Evolutionary conservation across 2,113 vertebrate genomes (phyloP).

Genomic region (Thunnus maccoyii): DNA sequence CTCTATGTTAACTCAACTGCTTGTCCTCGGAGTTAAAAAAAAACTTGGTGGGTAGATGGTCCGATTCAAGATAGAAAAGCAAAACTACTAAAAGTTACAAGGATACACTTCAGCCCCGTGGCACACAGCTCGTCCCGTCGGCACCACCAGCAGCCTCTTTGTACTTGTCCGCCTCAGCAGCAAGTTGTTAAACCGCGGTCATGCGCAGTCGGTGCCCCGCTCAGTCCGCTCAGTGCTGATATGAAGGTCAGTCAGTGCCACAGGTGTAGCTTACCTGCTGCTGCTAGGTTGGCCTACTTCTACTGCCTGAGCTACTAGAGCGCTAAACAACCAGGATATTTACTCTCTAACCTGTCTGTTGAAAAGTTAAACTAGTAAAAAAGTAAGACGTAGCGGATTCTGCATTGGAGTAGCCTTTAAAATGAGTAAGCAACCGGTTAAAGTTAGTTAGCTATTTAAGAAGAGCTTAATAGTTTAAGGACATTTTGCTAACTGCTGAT

Average conservation of each 20-base stretch:
- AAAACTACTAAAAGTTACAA: not conserved
- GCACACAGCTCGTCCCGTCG: slow-evolving; percentile 11
- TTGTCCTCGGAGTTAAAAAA: not conserved
- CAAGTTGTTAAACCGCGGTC: slow-evolving; percentile 32
- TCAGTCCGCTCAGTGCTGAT: not conserved
- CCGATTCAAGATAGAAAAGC: not conserved
- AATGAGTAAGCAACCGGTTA: too few species aligned
- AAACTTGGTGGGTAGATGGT: not conserved
- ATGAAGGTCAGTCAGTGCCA: slow-evolving; percentile 31
- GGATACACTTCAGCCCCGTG: not conserved
- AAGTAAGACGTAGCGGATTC: too few species aligned
- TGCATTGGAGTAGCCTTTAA: too few species aligned
- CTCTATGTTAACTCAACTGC: not conserved
- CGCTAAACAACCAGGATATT: not conserved
- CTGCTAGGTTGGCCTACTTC: slow-evolving; percentile 2
- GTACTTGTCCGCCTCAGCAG: slow-evolving; percentile 65
- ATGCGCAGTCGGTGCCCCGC: slow-evolving; percentile 67
- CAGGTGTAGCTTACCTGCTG: slow-evolving; percentile 67
- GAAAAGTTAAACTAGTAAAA: not conserved
- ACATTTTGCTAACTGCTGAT: too few species aligned
- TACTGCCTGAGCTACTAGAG: not conserved
- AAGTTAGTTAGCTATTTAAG: too few species aligned
- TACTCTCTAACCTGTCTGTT: not conserved
- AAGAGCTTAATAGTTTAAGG: too few species aligned
- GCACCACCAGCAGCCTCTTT: slow-evolving; percentile 64